These are phyloP conservation scores for Penelope pileata DNA, from an alignment of 2,113 vertebrate genomes.

Conservation along the genomic window DNA sequence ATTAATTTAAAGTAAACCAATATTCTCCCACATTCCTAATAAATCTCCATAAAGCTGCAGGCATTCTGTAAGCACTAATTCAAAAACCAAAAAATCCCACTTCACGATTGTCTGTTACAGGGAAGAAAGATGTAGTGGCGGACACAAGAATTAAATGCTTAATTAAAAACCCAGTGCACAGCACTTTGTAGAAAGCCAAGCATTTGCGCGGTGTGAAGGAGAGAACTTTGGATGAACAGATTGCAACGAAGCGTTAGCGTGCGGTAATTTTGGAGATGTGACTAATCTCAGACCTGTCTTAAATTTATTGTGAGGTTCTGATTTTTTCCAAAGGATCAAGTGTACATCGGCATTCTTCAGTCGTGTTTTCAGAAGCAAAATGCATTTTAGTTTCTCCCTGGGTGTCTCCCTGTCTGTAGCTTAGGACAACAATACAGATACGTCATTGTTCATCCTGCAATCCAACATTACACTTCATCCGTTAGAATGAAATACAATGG, in stretches of 20 bases:
- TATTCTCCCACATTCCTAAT: slow-evolving; percentile 33
- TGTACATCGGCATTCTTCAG: not conserved
- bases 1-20: slow-evolving; percentile 44
- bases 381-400: not conserved
- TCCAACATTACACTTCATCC: not conserved
- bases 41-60: not conserved
- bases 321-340: not conserved
- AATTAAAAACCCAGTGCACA: not conserved
- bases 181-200: slow-evolving; percentile 38
- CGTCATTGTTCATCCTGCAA: not conserved
- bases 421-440: not conserved
- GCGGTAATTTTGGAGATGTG: slow-evolving; percentile 31
- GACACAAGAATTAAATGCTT: slow-evolving; percentile 6
- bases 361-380: not conserved
- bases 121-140: not conserved
- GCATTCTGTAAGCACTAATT: not conserved
- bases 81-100: not conserved
- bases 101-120: not conserved
- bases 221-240: slow-evolving; percentile 57
- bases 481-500: not conserved
- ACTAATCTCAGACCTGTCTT: slow-evolving; percentile 58
- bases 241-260: slow-evolving; percentile 28
- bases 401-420: not conserved
- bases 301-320: not conserved
- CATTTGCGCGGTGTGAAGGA: slow-evolving; percentile 12